A percentile compares a stretch with the other conserved stretches of the same genome.
Evolutionary conservation across 2,888 invertebrate genomes (phyloP).

Genomic region (Zaprionus lineosus): DNA sequence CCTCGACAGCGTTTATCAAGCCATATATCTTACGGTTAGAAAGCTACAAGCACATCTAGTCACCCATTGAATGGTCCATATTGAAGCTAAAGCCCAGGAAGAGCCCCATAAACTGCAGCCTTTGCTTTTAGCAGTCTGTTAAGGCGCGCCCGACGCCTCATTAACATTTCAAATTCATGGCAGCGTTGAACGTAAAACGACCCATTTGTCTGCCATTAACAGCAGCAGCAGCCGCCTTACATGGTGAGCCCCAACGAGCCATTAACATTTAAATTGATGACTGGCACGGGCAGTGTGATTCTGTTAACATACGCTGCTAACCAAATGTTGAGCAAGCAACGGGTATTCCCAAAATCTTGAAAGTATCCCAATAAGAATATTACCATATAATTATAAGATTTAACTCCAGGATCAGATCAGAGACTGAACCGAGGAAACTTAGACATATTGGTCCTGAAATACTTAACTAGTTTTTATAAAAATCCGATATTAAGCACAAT

Average conservation of each 20-base stretch:
- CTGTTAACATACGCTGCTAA: slow-evolving; percentile 34
- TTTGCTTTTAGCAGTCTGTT: slow-evolving; percentile 69
- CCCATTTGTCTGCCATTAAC: slow-evolving; percentile 68
- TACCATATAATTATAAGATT: no score
- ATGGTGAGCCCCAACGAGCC: slow-evolving; percentile 57
- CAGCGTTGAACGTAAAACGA: slow-evolving; percentile 67
- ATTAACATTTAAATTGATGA: slow-evolving; percentile 74
- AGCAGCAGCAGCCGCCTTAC: slow-evolving; percentile 55
- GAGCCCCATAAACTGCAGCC: slow-evolving; percentile 62
- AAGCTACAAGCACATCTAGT: slow-evolving; percentile 11
- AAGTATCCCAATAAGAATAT: no score
- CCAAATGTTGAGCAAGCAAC: slow-evolving; percentile 31
- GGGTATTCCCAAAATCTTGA: no score
- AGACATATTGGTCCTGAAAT: no score
- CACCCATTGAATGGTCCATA: no score
- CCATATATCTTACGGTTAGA: slow-evolving; percentile 41
- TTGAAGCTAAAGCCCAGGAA: background rate
- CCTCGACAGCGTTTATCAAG: slow-evolving; percentile 36
- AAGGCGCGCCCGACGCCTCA: slow-evolving; percentile 62
- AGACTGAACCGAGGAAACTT: no score
- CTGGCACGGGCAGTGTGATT: slow-evolving; percentile 45
- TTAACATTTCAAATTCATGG: slow-evolving; percentile 71
- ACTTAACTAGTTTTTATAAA: no score
- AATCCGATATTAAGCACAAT: no score
- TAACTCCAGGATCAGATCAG: no score